These are phyloP conservation scores for Rapana venosa DNA, from an alignment of 2,888 invertebrate species.

Conservation along the genomic window DNA sequence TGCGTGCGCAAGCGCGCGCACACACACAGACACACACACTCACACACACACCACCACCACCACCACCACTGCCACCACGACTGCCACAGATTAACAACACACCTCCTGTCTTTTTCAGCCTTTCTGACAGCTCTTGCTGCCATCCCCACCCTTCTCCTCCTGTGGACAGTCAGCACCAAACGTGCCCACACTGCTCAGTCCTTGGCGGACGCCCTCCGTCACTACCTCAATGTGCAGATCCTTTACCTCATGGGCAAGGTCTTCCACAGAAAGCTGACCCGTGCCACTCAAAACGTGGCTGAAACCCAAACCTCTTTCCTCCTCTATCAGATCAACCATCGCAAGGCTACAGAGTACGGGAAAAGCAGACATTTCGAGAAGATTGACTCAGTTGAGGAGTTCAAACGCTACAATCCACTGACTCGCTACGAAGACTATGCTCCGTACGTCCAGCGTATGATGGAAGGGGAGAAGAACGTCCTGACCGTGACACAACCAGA, in stretches of 20 bases:
- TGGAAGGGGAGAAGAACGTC: conserved; percentile 70
- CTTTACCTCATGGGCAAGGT: conserved; percentile 41
- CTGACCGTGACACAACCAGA: conserved; percentile 63
- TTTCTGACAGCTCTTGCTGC: neutral
- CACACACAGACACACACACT: neutral
- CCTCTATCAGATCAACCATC: conserved; percentile 60
- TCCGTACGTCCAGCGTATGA: conserved; percentile 68
- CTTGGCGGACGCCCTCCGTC: neutral
- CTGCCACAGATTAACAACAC: neutral
- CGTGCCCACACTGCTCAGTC: neutral
- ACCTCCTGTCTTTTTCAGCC: neutral
- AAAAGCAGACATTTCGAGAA: conserved; percentile 38
- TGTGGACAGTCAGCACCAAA: neutral
- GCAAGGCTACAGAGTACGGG: conserved; percentile 70
- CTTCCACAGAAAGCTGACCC: conserved; percentile 53
- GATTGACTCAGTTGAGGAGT: conserved; percentile 69
- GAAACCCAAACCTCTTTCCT: conserved; percentile 66
- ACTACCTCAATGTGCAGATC: conserved; percentile 10
- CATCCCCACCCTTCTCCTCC: neutral
- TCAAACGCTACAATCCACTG: conserved; percentile 64
- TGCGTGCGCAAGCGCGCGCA: no score
- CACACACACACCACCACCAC: neutral
- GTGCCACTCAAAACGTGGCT: conserved; percentile 59
- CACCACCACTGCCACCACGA: neutral
- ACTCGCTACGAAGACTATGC: conserved; percentile 71